Base-by-base conservation (phyloP, 2,797 vertebrate species). In the Poliocrania exsul region DNA sequence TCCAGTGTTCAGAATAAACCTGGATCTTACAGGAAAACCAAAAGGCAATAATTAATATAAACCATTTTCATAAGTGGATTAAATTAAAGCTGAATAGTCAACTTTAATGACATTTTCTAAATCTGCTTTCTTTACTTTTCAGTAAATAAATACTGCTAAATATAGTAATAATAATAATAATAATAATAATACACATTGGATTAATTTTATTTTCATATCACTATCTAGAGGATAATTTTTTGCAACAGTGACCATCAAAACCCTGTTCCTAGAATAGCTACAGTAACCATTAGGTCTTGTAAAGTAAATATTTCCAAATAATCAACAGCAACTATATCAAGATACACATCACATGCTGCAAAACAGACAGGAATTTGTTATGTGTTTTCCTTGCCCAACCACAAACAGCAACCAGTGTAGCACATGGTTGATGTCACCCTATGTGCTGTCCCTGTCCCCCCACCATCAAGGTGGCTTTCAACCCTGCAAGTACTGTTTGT, bases 391-490 rank as follows among this genome's bases (percentile, higher is more conserved):
- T 70, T 83, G 77, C 85, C 73, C 90, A 81, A 33, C 77, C 73
- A 81, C 31, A 54, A 95, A 58, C 40, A 62, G 8, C 51, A 87
- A 65, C 44, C n/a, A 72, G n/a, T 11, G 57, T 13, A 84, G 88
- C 18, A 11, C 83, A 61, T 24, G 56, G 72, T 47, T 81, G 50
- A 26, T 64, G 53, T 69, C 80, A 93, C 79, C 58, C 23, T 16
- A 4, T 78, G 69, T 64, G 42, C 65, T 89, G 75, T 89, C 82
- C 67, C 60, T 80, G n/a, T 85, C 16, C 67, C 62, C 79, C 20
- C 35, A 81, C 62, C 72, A 86, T 92, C 87, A 91, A 91, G 90
- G 82, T 83, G 91, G 35, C 65, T 90, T 92, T 93, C 90, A 83
- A 65, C 35, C 72, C 82, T 92, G 46, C 33, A 80, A 78, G 46